Conservation (phyloP, 2,113 vertebrate species). For the Apeltes quadracus region DNA sequence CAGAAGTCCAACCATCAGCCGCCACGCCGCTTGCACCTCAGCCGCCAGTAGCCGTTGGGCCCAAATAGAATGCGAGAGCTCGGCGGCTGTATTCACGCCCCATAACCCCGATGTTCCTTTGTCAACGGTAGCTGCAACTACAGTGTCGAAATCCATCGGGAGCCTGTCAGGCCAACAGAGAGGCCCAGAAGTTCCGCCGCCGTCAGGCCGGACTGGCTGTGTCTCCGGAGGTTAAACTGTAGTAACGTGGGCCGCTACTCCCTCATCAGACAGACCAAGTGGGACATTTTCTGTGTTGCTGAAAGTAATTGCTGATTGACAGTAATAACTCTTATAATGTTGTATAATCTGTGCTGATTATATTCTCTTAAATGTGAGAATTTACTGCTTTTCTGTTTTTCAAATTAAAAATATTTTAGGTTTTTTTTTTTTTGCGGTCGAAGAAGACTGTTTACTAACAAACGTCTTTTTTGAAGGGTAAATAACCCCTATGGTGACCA, state of each 20-base stretch:
- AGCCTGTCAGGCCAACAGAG: conserved; percentile 13
- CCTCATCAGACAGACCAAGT: not conserved
- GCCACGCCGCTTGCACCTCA: conserved; percentile 9
- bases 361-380: not conserved
- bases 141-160: conserved; percentile 20
- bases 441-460: not conserved
- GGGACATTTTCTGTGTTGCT: not conserved
- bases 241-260: not conserved
- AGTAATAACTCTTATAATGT: not conserved
- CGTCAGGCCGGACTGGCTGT: not conserved
- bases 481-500: too few relatives aligned
- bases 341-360: not conserved
- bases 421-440: not conserved
- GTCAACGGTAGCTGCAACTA: conserved; percentile 16
- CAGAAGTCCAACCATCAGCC: conserved; percentile 39
- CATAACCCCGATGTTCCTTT: conserved; percentile 8
- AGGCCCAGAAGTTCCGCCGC: conserved; percentile 7
- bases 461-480: not conserved
- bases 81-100: conserved; percentile 11
- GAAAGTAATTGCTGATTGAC: not conserved
- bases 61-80: conserved; percentile 32
- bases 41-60: not conserved
- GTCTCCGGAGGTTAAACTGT: not conserved
- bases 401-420: not conserved
- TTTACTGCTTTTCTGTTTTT: conserved; percentile 3